Conservation (phyloP, 2,113 vertebrate species). For the Sphyrna mokarran region DNA sequence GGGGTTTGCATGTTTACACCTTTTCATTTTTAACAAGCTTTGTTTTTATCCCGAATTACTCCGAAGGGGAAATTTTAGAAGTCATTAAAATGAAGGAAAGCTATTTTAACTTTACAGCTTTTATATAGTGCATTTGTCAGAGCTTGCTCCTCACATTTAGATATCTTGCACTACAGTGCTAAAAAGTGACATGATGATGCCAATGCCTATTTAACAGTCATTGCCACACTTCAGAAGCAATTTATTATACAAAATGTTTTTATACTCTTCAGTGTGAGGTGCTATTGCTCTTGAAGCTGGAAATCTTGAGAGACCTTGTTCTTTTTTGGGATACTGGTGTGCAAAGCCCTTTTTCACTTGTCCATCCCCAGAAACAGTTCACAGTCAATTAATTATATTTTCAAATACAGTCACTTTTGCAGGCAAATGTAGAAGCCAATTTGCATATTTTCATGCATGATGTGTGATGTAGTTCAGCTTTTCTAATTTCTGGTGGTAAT, state of each 20-base stretch:
- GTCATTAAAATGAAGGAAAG: not conserved
- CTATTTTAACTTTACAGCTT: not conserved
- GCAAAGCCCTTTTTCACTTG: too few relatives aligned
- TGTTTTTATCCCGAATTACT: not conserved
- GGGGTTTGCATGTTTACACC: not conserved
- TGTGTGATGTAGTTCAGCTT: not conserved
- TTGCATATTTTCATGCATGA: not conserved
- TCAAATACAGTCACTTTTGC: not conserved
- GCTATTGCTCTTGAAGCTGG: not conserved
- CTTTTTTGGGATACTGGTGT: not conserved
- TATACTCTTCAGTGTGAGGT: not conserved
- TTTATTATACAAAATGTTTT: not conserved
- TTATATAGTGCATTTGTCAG: not conserved
- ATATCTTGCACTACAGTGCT: not conserved
- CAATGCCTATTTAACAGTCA: not conserved
- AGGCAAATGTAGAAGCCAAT: not conserved
- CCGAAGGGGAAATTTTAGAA: not conserved
- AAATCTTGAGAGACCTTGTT: not conserved
- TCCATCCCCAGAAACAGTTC: not conserved
- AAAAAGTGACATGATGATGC: not conserved
- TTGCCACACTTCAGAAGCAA: not conserved
- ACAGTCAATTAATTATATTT: not conserved
- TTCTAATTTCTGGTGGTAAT: not conserved
- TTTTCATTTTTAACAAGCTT: not conserved
- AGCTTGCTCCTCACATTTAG: not conserved